Percentiles rank a stretch among this genome's conserved stretches.
Evolutionary conservation across 1,140 invertebrate species (phyloP).

Genomic region (Wiebesia pumilae): DNA sequence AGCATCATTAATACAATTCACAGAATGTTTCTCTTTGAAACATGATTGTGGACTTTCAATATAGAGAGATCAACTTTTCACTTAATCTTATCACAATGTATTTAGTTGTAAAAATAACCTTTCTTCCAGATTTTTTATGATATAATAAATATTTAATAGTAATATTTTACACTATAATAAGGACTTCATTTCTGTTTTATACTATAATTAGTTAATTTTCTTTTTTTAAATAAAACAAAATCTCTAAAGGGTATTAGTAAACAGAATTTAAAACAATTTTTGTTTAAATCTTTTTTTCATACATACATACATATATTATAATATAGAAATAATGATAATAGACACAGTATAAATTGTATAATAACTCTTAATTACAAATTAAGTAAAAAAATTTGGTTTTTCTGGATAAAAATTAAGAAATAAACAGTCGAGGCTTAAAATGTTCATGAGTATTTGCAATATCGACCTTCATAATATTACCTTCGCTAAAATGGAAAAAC

Average conservation of each 20-base stretch:
- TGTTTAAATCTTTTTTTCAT: background rate
- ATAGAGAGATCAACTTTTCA: background rate
- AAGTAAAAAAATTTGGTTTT: background rate
- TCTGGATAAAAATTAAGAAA: background rate
- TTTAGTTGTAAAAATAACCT: background rate
- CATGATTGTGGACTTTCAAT: background rate
- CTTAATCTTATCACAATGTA: background rate
- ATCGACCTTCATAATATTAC: background rate
- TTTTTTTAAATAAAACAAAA: background rate
- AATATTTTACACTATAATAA: background rate
- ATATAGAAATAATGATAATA: background rate
- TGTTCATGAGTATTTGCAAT: background rate
- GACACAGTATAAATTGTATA: background rate
- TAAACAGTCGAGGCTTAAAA: background rate
- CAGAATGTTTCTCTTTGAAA: background rate
- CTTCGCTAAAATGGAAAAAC: background rate
- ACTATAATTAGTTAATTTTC: background rate
- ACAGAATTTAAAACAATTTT: background rate
- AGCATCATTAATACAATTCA: slow-evolving; percentile 36
- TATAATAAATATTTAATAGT: background rate
- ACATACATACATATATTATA: background rate
- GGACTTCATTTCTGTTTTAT: background rate
- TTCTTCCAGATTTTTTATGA: background rate
- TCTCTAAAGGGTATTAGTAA: background rate
- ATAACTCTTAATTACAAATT: background rate